phyloP scores from a whole-genome alignment of 2,113 vertebrate species.

The Onychostruthus taczanowskii region DNA sequence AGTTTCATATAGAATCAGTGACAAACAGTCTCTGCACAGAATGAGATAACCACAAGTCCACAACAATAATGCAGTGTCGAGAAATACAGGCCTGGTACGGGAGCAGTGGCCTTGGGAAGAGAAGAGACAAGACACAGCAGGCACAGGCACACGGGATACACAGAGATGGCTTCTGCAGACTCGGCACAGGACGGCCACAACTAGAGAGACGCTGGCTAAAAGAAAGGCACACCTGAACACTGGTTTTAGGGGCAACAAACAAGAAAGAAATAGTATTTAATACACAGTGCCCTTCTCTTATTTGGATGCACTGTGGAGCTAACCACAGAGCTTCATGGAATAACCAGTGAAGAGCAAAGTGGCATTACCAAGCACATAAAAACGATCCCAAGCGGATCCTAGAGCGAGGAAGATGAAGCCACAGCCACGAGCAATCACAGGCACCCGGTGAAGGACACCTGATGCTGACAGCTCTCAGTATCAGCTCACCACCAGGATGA shows the following conservation, averaged over 20 bases:
- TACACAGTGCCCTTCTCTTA: background rate
- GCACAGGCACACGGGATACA: fast-evolving
- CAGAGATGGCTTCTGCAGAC: background rate
- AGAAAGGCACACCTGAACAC: background rate
- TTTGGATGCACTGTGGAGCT: background rate
- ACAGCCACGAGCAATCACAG: fast-evolving
- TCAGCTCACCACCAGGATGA: background rate
- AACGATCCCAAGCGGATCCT: background rate
- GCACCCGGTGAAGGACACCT: background rate
- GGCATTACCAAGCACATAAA: background rate
- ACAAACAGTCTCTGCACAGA: background rate
- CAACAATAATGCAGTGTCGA: fast-evolving
- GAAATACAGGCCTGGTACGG: background rate
- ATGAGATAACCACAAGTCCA: background rate
- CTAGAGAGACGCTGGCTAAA: fast-evolving
- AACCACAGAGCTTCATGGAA: background rate
- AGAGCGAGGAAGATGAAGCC: background rate
- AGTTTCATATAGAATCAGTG: background rate
- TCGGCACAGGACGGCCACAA: fast-evolving
- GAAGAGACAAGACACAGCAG: background rate
- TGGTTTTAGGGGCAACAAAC: background rate
- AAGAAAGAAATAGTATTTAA: background rate
- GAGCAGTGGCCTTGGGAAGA: background rate
- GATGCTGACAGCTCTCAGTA: background rate
- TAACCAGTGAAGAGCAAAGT: background rate